Evolutionary conservation across 2,797 vertebrate species (phyloP), one percentile per base, ranked within the genome.

Genomic region (Aplochiton taeniatus): DNA sequence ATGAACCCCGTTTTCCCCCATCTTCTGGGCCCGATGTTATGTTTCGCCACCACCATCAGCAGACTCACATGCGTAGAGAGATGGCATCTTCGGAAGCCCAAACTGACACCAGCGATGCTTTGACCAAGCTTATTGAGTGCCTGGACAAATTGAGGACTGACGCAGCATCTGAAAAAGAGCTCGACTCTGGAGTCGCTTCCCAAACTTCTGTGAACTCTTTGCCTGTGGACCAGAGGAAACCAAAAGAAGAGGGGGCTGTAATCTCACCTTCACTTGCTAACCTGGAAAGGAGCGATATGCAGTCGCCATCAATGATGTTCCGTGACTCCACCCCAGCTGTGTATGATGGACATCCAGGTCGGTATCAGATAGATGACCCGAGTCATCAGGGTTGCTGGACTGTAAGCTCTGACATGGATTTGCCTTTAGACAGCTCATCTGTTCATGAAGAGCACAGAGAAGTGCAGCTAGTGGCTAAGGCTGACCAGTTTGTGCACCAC

Each of bases 81-180:
- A 91, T 16, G 12, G 78, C 86, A 1, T 88, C 85, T 57, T 89
- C 90, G 0, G 91, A 90, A 76, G 92, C 74, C 4, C 92, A 93
- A 20, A 92, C 91, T 0, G 92, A 93, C 65, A 89, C 92, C 52
- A 91, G 83, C 0, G 91, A 91, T 0, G 80, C 88, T 48, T 87
- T 93, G 5, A 83, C 78, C 64, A 90, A 92, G 65, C 87, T 93
- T 20, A 89, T 91, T 0, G 86, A 92, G n/a, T 91, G 87, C 58
- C 59, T 93, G 73, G 88, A 90, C 55, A 91, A 92, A 57, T 87
- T 92, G 5, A 73, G 81, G 46, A 68, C 72, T 18, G 87, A 89
- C 56, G 19, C 73, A 62, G 66, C 64, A 0, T 42, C 72, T 0
- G 78, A 86, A 7, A 70, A 80, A 13, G 89, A 92, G 3, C 81